phyloP scores from a whole-genome alignment of 2,797 vertebrate species.

The Limnodromus scolopaceus region DNA sequence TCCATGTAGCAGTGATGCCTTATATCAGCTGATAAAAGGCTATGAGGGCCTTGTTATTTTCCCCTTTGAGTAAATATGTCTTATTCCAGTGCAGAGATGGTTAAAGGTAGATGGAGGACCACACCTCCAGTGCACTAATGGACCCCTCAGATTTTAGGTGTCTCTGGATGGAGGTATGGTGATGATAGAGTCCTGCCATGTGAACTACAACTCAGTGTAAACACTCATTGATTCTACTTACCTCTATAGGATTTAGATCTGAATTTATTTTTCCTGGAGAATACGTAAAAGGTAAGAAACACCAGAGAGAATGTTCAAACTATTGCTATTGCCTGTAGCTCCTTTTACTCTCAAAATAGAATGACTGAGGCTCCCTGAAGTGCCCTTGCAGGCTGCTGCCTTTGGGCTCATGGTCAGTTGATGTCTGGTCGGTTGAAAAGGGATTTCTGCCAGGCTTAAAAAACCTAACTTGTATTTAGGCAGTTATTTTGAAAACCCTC shows the following conservation, averaged over 20 bases:
- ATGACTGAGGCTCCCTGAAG: neutral
- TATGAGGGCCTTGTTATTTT: neutral
- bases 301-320: neutral
- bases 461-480: neutral
- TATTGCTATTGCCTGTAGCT: neutral
- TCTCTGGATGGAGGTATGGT: neutral
- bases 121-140: neutral
- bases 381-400: neutral
- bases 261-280: neutral
- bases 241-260: neutral
- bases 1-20: neutral
- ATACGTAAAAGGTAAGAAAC: neutral
- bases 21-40: neutral
- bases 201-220: neutral
- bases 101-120: neutral
- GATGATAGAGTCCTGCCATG: neutral
- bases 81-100: neutral
- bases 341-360: neutral
- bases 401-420: neutral
- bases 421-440: neutral
- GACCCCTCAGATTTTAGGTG: neutral
- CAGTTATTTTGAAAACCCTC: neutral
- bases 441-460: neutral
- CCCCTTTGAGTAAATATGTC: neutral
- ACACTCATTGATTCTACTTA: neutral